phyloP scores from a whole-genome alignment of 2,113 vertebrate genomes.

The Platysteira castanea region DNA sequence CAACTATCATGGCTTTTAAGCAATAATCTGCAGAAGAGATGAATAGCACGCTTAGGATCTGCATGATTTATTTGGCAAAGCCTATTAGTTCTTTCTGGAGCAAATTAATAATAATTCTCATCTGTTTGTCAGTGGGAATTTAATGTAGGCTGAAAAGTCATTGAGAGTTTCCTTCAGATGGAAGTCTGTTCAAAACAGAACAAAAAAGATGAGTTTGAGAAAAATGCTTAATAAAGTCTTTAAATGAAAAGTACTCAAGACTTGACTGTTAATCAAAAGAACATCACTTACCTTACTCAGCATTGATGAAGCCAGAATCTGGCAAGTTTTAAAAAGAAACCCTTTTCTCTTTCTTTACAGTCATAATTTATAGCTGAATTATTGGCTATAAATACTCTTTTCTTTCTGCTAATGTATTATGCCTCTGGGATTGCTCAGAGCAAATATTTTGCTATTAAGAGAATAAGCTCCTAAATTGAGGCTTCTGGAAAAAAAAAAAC shows the following conservation, averaged over 20 bases:
- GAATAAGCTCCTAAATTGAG: neutral
- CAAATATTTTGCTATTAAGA: conserved; percentile 5
- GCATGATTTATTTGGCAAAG: neutral
- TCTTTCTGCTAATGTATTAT: neutral
- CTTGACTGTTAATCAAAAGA: neutral
- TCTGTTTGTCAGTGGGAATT: neutral
- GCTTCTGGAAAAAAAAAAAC: neutral
- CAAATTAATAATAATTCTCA: neutral
- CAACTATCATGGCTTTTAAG: neutral
- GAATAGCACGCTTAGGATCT: neutral
- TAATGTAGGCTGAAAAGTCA: neutral
- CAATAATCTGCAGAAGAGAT: neutral
- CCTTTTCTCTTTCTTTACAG: neutral
- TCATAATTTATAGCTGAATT: neutral
- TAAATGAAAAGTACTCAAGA: neutral
- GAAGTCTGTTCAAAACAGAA: neutral
- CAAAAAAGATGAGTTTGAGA: neutral
- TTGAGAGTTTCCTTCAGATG: neutral
- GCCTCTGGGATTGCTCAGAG: conserved; percentile 3
- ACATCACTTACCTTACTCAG: neutral
- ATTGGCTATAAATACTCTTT: neutral
- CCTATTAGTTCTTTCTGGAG: neutral
- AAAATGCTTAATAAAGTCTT: neutral
- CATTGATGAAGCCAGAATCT: neutral
- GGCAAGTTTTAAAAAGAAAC: neutral